Evolutionary conservation across 1,140 invertebrate species (phyloP), one percentile per base, ranked within the genome.

Genomic region (Oedothorax gibbosus): DNA sequence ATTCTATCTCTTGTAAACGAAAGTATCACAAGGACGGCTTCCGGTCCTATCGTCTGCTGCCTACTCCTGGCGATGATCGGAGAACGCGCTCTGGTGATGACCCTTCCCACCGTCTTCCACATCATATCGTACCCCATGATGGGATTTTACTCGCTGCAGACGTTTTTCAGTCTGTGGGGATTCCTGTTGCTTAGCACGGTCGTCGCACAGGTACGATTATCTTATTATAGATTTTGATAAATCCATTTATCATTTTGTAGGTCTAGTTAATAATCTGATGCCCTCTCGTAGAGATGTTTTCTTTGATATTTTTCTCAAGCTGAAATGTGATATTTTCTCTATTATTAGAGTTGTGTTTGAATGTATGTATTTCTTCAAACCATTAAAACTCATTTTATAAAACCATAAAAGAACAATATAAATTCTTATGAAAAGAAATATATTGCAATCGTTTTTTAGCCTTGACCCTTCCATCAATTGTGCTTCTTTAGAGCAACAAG

Each of bases 1-100:
- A 51, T 18, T 71, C 69, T 68, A 53, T 21, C 18, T 60, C 72
- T 87, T 91, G 50, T 88, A 96, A 95, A 96, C 93, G 94, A 95
- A 90, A 95, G 96, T 2, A 94, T 96, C 78, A 94, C 88, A 96
- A 96, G 89, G 95, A 96, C 95, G 79, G 90, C 93, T 85, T 95
- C 95, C 18, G 95, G 95, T 51, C 95, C 56, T 96, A 96, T 89
- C 91, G 95, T 71, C 90, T 96, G 54, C 95, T 49, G 95, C 95
- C 8, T 96, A 96, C 89, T 96, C 90, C 89, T 96, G 87, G 95
- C 95, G 91, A 95, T 95, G 94, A 92, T 95, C 65, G 95, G 95
- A 71, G 95, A 96, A 90, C 89, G 95, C 86, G 95, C 95, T 1
- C 88, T 96, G 85, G 94, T 94, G 9, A 92, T 96, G 82, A 93